These are phyloP conservation scores for Armadillidium nasatum DNA, from an alignment of 1,140 invertebrate species.

Conservation along the genomic window DNA sequence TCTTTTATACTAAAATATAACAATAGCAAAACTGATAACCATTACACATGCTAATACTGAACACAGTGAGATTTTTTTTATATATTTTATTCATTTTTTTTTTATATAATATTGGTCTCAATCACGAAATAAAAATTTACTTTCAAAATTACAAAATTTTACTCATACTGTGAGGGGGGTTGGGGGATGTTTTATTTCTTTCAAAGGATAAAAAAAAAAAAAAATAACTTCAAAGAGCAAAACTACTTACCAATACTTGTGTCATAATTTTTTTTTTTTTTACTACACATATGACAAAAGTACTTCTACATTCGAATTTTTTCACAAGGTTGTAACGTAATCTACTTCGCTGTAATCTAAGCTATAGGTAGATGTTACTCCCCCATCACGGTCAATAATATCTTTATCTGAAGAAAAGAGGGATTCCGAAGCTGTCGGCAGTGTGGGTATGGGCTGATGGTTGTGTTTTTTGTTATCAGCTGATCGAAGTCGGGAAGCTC, in stretches of 20 bases:
- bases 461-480: conserved; percentile 37
- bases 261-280: too few species aligned
- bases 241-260: too few species aligned
- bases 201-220: neutral
- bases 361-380: conserved; percentile 42
- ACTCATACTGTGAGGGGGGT: too few species aligned
- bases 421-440: conserved; percentile 37
- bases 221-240: too few species aligned
- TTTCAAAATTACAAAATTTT: too few species aligned
- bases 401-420: conserved; percentile 43
- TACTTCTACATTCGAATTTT: conserved; percentile 28
- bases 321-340: conserved; percentile 43
- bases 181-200: neutral
- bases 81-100: too few species aligned
- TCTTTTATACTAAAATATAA: too few species aligned
- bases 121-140: too few species aligned
- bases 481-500: conserved; percentile 34
- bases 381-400: conserved; percentile 30
- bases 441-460: conserved; percentile 36
- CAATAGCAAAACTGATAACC: too few species aligned
- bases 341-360: conserved; percentile 44
- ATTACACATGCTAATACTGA: too few species aligned
- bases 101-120: too few species aligned
- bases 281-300: neutral
- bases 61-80: too few species aligned